Base-by-base conservation (phyloP, 2,113 vertebrate genomes). In the Pseudorectes ferrugineus region DNA sequence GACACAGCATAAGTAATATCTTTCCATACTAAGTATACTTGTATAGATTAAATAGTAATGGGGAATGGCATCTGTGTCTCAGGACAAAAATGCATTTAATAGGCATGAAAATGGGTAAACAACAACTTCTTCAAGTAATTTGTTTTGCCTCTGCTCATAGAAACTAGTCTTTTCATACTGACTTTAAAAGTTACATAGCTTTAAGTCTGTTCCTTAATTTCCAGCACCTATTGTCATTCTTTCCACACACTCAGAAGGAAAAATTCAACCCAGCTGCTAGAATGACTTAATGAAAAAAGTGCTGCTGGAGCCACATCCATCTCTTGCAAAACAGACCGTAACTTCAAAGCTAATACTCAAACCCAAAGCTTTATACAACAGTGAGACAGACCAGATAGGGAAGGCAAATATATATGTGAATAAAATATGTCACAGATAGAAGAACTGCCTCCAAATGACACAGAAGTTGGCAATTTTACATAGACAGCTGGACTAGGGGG, bases 211-310 rank as follows among this genome's bases (percentile, higher is more conserved):
- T 91, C 19, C 29, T 17, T 38, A 59, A 88, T 49, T 92, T 94
- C 90, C 68, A 89, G 66, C 38, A 92, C 49, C 58, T 86, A 72
- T 13, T 88, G 58, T 85, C 79, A 95, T 49, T 95, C 51, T 94
- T 96, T 93, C 85, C 74, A 83, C 5, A 75, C 9, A 79, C 33
- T 67, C 14, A 26, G 72, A 87, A 89, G 57, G 57, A 89, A 95
- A 88, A 96, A 90, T 71, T 80, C 79, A 95, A 91, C 28, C 35
- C 42, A 95, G 79, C 51, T 91, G 70, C 73, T 68, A 61, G 65
- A 89, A 72, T 21, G 25, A 74, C 63, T 75, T 73, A 40, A 87
- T 25, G n/a, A 95, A 91, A 85, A 57, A 83, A 88, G 16, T 16
- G 16, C 52, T 55, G 42, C 75, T 63, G 36, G 10, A 92, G 63